Evolutionary conservation across 2,888 invertebrate species (phyloP).

Genomic region (Diaphora mendica): DNA sequence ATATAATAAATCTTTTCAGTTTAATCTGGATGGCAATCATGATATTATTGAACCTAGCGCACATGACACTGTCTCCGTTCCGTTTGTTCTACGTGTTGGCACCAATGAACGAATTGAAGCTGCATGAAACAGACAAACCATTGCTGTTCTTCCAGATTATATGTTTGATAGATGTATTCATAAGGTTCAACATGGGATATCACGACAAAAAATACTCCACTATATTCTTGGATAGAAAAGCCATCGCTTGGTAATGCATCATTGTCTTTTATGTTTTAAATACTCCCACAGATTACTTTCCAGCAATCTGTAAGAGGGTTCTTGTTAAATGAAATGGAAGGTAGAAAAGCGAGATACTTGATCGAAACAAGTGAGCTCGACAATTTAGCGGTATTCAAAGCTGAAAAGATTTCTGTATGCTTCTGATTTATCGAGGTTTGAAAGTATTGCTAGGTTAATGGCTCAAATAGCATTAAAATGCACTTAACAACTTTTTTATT

Average conservation of each 20-base stretch:
- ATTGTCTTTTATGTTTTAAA: neutral
- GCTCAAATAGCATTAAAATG: neutral
- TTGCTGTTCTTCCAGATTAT: conserved; percentile 57
- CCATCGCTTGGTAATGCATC: conserved; percentile 55
- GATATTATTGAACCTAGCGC: conserved; percentile 56
- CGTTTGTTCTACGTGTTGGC: conserved; percentile 61
- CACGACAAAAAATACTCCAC: conserved; percentile 41
- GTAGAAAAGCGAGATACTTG: too few relatives aligned
- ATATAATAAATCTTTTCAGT: conserved; percentile 44
- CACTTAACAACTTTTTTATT: neutral
- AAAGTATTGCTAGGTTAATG: neutral
- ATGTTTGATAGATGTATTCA: conserved; percentile 65
- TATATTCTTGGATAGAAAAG: conserved; percentile 58
- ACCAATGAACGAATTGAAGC: conserved; percentile 23
- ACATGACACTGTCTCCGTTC: conserved; percentile 59
- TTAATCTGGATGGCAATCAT: conserved; percentile 64
- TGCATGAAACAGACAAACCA: conserved; percentile 50
- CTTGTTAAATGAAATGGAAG: neutral
- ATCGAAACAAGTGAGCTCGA: too few relatives aligned
- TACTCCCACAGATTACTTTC: neutral
- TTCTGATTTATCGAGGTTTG: neutral
- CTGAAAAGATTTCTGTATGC: too few relatives aligned
- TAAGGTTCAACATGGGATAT: conserved; percentile 71
- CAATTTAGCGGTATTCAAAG: too few relatives aligned
- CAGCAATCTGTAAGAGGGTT: too few relatives aligned